Percentiles rank a stretch among this genome's conserved stretches.
Evolutionary conservation across 2,113 vertebrate species (phyloP).

Genomic region (Myanophis thanlyinensis): DNA sequence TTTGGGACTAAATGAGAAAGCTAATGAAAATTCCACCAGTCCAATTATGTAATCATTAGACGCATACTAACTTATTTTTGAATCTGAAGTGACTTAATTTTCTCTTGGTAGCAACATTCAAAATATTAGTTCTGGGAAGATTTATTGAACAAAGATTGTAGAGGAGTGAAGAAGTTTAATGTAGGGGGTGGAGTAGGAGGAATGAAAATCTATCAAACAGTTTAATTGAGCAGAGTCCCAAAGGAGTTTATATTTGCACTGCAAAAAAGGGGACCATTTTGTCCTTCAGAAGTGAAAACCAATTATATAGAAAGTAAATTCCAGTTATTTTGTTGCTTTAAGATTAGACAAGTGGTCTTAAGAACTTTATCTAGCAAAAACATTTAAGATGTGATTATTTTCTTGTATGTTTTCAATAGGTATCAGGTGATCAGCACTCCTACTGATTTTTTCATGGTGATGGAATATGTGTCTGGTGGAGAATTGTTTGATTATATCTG

Average conservation of each 20-base stretch:
- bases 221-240: constrained; percentile 25
- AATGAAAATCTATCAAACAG: neutral
- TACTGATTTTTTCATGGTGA: constrained; percentile 99
- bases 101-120: neutral
- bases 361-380: neutral
- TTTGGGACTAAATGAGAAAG: neutral
- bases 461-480: constrained; percentile 97
- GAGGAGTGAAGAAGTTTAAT: constrained; percentile 32
- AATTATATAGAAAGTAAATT: constrained; percentile 11
- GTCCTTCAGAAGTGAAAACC: constrained; percentile 26
- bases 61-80: neutral
- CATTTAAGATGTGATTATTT: neutral
- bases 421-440: constrained; percentile 99
- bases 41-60: neutral
- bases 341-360: constrained; percentile 3
- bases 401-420: constrained; percentile 69
- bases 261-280: constrained; percentile 4
- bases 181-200: neutral
- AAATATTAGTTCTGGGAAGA: neutral
- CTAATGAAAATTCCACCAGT: neutral
- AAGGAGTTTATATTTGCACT: constrained; percentile 20
- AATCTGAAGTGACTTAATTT: neutral
- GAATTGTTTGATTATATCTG: constrained; percentile 99
- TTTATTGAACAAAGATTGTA: constrained; percentile 37
- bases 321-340: neutral